Evolutionary conservation across 2,888 invertebrate species (phyloP).

Genomic region (Caenorhabditis auriculariae): DNA sequence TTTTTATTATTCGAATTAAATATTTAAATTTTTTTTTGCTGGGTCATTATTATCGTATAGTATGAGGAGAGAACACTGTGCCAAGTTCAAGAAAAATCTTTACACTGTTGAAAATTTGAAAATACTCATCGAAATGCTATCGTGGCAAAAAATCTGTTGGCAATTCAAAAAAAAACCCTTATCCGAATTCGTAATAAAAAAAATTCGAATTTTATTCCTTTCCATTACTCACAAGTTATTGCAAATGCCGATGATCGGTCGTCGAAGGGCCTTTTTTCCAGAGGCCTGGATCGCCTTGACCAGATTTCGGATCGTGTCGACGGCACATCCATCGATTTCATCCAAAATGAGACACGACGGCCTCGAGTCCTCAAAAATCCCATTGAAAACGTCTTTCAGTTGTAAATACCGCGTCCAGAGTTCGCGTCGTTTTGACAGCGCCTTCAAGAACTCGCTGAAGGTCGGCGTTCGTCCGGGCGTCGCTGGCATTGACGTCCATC

Average conservation of each 20-base stretch:
- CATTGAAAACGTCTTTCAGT: background rate
- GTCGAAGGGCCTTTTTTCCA: slow-evolving; percentile 60
- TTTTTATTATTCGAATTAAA: too few relatives aligned
- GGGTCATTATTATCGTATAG: too few relatives aligned
- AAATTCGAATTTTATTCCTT: background rate
- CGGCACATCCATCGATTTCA: slow-evolving; percentile 88
- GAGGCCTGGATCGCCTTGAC: slow-evolving; percentile 27
- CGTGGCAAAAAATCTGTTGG: too few relatives aligned
- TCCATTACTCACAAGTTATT: slow-evolving; percentile 75
- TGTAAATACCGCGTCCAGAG: slow-evolving; percentile 22
- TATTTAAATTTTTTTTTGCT: too few relatives aligned
- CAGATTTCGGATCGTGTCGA: slow-evolving; percentile 63
- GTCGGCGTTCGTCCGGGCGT: slow-evolving; percentile 39
- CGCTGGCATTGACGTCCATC: slow-evolving; percentile 75
- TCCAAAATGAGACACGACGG: slow-evolving; percentile 48
- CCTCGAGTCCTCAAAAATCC: slow-evolving; percentile 20
- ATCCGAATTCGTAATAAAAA: too few relatives aligned
- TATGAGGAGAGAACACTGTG: too few relatives aligned
- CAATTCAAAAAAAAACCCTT: too few relatives aligned
- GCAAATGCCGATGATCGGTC: slow-evolving; percentile 95
- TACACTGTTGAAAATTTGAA: too few relatives aligned
- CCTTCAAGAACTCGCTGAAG: slow-evolving; percentile 39
- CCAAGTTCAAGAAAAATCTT: too few relatives aligned
- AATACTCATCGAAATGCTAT: too few relatives aligned
- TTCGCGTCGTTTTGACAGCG: slow-evolving; percentile 32